Evolutionary conservation across 2,888 invertebrate species (phyloP).

Genomic region (Pristionchus japonicus): DNA sequence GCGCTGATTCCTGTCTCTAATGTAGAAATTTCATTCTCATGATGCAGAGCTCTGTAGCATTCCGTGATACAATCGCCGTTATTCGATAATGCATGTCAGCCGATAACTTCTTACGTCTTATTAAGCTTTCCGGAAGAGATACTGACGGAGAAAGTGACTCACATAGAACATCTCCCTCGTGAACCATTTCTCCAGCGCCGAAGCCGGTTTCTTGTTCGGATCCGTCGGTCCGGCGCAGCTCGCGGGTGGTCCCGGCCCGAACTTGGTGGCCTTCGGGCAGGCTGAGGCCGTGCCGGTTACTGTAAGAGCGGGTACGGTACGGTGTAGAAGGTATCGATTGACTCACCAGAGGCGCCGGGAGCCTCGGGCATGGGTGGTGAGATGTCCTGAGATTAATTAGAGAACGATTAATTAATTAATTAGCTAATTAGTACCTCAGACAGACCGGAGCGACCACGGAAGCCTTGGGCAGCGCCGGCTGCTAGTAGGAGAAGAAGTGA

Average conservation of each 20-base stretch:
- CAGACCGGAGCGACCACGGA: background rate
- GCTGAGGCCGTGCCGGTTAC: slow-evolving; percentile 36
- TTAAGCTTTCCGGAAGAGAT: background rate
- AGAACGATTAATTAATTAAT: background rate
- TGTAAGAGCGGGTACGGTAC: background rate
- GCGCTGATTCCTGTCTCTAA: too few relatives aligned
- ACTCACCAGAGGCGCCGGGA: background rate
- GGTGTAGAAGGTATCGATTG: background rate
- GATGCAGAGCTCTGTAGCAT: too few relatives aligned
- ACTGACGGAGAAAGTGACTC: background rate
- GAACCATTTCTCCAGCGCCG: slow-evolving; percentile 65
- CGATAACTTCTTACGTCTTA: too few relatives aligned
- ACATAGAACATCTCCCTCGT: slow-evolving; percentile 64
- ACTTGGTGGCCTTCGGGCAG: slow-evolving; percentile 31
- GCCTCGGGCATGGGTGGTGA: slow-evolving; percentile 1
- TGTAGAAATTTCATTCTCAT: too few relatives aligned
- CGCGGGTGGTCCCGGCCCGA: slow-evolving; percentile 42
- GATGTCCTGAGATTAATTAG: background rate
- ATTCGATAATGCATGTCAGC: background rate
- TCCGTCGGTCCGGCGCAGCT: slow-evolving; percentile 61
- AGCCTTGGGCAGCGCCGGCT: background rate
- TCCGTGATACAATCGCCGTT: too few relatives aligned
- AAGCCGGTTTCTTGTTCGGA: slow-evolving; percentile 63
- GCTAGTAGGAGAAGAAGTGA: background rate
- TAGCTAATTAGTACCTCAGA: background rate